phyloP scores from a whole-genome alignment of 2,797 vertebrate genomes.

The Liasis olivaceus region DNA sequence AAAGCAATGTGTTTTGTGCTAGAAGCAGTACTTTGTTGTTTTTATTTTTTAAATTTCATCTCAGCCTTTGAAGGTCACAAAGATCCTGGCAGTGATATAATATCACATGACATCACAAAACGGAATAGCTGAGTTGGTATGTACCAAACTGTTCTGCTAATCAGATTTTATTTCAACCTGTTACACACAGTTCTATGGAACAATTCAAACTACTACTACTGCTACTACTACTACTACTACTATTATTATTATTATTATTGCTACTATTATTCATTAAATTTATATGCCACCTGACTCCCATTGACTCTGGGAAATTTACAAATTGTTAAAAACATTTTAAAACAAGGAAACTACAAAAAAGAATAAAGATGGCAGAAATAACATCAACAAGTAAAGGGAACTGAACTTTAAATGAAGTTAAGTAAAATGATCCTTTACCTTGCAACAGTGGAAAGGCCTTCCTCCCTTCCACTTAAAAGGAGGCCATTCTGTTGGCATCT shows the following conservation, averaged over 20 bases:
- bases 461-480: neutral
- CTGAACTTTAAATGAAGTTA: neutral
- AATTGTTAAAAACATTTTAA: neutral
- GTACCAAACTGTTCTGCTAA: no score
- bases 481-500: conserved; percentile 47
- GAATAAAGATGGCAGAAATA: neutral
- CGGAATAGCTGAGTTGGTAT: no score
- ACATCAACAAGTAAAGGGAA: neutral
- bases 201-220: no score
- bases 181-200: no score
- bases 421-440: conserved; percentile 73
- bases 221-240: neutral
- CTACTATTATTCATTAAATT: neutral
- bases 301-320: neutral
- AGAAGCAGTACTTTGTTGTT: no score
- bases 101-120: no score
- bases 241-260: neutral
- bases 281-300: neutral
- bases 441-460: conserved; percentile 77
- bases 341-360: neutral
- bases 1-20: no score
- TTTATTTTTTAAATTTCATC: no score
- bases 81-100: no score
- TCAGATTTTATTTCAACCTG: no score
- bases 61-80: no score